phyloP scores from a whole-genome alignment of 2,888 invertebrate genomes.

The Ceratothoa steindachneri region DNA sequence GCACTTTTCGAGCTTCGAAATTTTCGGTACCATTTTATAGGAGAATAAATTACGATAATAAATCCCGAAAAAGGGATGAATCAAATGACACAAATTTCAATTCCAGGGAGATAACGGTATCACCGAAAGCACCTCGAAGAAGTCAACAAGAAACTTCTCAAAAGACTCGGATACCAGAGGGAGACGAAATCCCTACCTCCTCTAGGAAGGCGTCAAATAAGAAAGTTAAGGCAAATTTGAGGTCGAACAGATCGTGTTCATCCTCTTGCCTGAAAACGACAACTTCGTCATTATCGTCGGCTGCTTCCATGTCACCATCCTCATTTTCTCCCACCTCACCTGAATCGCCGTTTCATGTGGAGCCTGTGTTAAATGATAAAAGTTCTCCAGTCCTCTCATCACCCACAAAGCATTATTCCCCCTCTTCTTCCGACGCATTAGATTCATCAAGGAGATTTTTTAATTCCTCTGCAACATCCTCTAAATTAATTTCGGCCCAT shows the following conservation, averaged over 20 bases:
- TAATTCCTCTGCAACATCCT: constrained; percentile 2
- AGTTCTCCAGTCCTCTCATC: not conserved
- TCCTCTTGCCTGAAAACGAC: not conserved
- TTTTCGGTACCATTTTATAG: not conserved
- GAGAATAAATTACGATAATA: not conserved
- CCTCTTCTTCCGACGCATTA: not conserved
- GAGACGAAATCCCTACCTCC: not conserved
- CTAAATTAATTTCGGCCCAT: not conserved
- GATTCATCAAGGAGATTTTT: not conserved
- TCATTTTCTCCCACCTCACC: not conserved
- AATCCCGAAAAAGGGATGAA: not conserved
- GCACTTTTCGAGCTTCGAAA: not conserved
- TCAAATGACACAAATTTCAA: not conserved
- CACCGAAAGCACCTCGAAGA: not conserved
- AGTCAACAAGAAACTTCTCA: not conserved
- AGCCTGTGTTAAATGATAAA: not conserved
- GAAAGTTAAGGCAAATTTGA: not conserved
- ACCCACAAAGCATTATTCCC: not conserved
- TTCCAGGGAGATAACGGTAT: not conserved
- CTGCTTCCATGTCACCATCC: not conserved
- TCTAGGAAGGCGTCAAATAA: not conserved
- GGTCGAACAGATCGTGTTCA: not conserved
- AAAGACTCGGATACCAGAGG: not conserved
- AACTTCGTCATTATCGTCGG: constrained; percentile 1
- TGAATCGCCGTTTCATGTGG: not conserved